Conservation (phyloP, 1,140 invertebrate genomes). For the Tribolium castaneum region DNA sequence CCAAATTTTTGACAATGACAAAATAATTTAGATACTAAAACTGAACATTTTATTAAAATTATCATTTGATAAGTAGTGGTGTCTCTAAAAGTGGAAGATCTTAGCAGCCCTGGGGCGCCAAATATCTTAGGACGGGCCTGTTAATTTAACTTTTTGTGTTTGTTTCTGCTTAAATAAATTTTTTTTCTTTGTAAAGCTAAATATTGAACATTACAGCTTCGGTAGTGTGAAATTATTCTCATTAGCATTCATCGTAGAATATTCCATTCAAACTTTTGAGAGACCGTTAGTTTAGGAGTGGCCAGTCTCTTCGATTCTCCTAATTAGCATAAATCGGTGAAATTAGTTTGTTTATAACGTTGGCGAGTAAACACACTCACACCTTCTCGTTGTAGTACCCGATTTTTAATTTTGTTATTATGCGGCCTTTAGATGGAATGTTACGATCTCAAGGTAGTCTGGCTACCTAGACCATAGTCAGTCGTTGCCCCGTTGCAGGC, state of each 20-base stretch:
- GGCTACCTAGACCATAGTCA: slow-evolving; percentile 47
- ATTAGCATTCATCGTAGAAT: background rate
- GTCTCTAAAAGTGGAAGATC: too few relatives aligned
- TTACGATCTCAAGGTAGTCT: slow-evolving; percentile 53
- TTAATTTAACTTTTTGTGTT: too few relatives aligned
- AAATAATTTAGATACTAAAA: too few relatives aligned
- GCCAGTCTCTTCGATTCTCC: background rate
- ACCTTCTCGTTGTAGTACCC: slow-evolving; percentile 3
- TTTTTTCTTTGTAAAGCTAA: too few relatives aligned
- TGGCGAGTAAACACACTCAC: background rate
- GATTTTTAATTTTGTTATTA: slow-evolving; percentile 29
- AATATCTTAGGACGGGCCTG: too few relatives aligned
- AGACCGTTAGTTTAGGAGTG: background rate
- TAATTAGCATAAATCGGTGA: slow-evolving; percentile 20
- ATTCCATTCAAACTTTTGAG: background rate
- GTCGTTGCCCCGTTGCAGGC: slow-evolving; percentile 49
- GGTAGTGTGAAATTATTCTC: background rate
- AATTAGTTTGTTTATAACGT: slow-evolving; percentile 21
- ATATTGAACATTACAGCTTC: background rate
- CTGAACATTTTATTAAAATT: too few relatives aligned
- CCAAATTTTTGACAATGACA: too few relatives aligned
- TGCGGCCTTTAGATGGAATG: slow-evolving; percentile 45
- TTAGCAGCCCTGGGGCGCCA: too few relatives aligned
- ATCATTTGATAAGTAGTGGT: too few relatives aligned
- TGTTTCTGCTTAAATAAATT: too few relatives aligned